Evolutionary conservation across 1,140 invertebrate species (phyloP), one percentile per base, ranked within the genome.

Genomic region (Prorops nasuta): DNA sequence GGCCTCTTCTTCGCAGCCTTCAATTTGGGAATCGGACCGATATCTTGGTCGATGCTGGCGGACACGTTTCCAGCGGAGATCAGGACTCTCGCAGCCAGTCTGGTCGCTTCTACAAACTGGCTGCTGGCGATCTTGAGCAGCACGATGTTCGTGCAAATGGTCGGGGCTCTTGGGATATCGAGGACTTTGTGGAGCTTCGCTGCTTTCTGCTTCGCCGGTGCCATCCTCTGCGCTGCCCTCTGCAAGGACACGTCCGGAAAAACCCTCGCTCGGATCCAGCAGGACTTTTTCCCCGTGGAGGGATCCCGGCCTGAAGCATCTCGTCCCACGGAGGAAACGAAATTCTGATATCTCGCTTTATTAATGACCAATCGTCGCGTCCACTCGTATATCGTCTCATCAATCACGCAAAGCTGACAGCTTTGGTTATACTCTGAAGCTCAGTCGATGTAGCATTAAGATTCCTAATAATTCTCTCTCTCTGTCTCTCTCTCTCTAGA

Each of bases 181-280:
- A 84, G 81, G 9, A 84, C 83, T 2, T 87, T 89, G 72, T 90
- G 86, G 82, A 76, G 90, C 51, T 92, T 92, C 66, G 78, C 88
- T 0, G 80, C 75, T n/a, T 81, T 90, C 49, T 85, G 84, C 18
- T 80, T 82, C n/a, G 3, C 85, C 0, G 80, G 84, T 2, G 80
- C 84, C n/a, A 49, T 86, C 15, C 87, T 89, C 57, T 76, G 81
- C 0, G 67, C 81, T 22, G 68, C 84, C 32, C 74, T 83, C 41
- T 81, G 90, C 1, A 83, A 84, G 0, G 88, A 91, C 64, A 90
- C 87, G 0, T 86, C 85, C 55, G 83, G 83, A 6, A 87, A 84
- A 64, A 84, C 83, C 14, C 62, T 74, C 59, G 63, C 41, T 1
- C 59, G 71, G 40, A 62, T 76, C 43, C 67, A 75, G 44, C 37